phyloP scores from a whole-genome alignment of 2,888 invertebrate species.

The Mythimna vitellina region DNA sequence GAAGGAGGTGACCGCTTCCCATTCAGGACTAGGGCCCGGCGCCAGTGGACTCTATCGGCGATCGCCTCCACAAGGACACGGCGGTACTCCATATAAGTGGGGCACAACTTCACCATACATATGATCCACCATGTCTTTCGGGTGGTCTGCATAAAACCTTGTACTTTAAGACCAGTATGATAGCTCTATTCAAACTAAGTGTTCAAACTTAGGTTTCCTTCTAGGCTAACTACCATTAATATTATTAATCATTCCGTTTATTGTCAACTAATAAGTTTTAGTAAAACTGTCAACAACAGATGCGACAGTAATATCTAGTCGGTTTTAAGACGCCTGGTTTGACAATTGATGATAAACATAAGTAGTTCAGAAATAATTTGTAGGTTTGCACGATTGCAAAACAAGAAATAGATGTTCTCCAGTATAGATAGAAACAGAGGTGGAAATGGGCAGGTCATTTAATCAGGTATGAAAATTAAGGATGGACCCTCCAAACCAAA shows the following conservation, averaged over 20 bases:
- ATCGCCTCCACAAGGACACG: no score
- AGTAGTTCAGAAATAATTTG: not conserved
- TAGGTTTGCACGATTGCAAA: no score
- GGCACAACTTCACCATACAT: no score
- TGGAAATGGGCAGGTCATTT: no score
- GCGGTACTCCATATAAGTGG: no score
- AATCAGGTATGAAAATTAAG: no score
- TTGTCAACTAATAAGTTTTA: constrained; percentile 44
- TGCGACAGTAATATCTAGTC: constrained; percentile 18
- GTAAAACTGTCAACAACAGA: constrained; percentile 49
- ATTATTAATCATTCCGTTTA: constrained; percentile 42
- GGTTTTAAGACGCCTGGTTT: constrained; percentile 23
- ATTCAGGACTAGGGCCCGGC: no score
- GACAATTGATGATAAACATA: constrained; percentile 4
- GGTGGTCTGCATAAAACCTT: not conserved
- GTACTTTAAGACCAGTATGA: not conserved
- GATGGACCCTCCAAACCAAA: no score
- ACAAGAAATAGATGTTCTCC: no score
- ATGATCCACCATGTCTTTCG: no score
- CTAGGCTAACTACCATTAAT: constrained; percentile 4
- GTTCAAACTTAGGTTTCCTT: constrained; percentile 12
- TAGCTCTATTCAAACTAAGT: not conserved
- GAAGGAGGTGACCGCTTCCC: no score
- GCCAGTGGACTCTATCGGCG: accelerated
- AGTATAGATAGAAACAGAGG: no score